Conservation (phyloP, 1,140 invertebrate species). For the Zelostemma sp. region DNA sequence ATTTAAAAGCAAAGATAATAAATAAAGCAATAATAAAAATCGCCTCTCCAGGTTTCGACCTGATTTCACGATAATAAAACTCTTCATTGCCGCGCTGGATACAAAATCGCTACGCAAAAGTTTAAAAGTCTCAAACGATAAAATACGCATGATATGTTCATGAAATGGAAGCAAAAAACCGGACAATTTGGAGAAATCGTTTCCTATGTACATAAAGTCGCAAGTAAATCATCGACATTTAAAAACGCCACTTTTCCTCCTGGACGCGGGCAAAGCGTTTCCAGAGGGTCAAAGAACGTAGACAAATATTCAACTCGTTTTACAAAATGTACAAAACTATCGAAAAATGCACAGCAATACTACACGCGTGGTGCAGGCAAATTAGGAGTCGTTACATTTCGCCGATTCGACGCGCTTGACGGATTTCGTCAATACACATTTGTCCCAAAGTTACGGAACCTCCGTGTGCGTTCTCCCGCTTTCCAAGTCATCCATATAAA, state of each 20-base stretch:
- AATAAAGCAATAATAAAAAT: not conserved
- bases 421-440: slow-evolving; percentile 43
- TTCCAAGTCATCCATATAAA: slow-evolving; percentile 58
- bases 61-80: no score
- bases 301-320: no score
- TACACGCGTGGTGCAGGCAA: slow-evolving; percentile 18
- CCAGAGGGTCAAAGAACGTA: no score
- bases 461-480: slow-evolving; percentile 21
- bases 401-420: slow-evolving; percentile 31
- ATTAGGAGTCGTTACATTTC: slow-evolving; percentile 4
- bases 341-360: slow-evolving; percentile 20
- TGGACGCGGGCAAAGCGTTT: slow-evolving; percentile 8
- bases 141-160: not conserved
- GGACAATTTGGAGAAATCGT: no score
- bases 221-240: no score
- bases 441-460: not conserved
- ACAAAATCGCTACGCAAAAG: no score
- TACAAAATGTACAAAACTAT: slow-evolving; percentile 31
- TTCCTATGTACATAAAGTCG: no score
- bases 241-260: not conserved
- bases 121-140: not conserved
- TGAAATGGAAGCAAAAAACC: not conserved
- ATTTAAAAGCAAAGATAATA: not conserved
- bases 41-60: not conserved
- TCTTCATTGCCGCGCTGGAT: no score